Evolutionary conservation across 2,113 vertebrate genomes (phyloP).

Genomic region (Vulpes lagopus): DNA sequence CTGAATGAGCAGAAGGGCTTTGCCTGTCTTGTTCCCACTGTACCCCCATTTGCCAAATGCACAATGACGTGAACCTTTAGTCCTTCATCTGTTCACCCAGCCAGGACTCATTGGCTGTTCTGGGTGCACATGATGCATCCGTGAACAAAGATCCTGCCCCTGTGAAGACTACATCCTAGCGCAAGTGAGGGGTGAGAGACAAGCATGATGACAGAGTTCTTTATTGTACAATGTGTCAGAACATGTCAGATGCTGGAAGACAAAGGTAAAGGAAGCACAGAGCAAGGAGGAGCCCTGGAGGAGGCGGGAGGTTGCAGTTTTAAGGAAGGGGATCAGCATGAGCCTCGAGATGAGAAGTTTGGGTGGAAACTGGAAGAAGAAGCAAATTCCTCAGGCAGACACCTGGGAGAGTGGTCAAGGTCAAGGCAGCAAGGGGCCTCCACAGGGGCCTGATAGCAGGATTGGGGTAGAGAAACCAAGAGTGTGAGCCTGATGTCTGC

Average conservation of each 20-base stretch:
- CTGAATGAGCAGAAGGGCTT: background rate
- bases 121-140: background rate
- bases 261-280: background rate
- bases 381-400: background rate
- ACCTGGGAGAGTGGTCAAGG: background rate
- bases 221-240: background rate
- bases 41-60: background rate
- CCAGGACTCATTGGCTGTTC: background rate
- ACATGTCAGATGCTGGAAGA: background rate
- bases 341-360: background rate
- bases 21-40: background rate
- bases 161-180: background rate
- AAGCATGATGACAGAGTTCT: background rate
- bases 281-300: background rate
- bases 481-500: rapidly evolving
- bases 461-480: background rate
- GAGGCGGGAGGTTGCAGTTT: background rate
- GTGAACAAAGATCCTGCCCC: background rate
- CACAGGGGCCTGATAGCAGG: background rate
- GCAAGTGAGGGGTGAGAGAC: background rate
- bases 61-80: too few species aligned
- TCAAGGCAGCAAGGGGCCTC: background rate
- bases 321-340: background rate
- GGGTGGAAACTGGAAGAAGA: background rate
- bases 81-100: too few species aligned